Percentiles rank a stretch among this genome's conserved stretches.
phyloP scores from a whole-genome alignment of 2,797 vertebrate genomes.

The Melanogrammus aeglefinus region DNA sequence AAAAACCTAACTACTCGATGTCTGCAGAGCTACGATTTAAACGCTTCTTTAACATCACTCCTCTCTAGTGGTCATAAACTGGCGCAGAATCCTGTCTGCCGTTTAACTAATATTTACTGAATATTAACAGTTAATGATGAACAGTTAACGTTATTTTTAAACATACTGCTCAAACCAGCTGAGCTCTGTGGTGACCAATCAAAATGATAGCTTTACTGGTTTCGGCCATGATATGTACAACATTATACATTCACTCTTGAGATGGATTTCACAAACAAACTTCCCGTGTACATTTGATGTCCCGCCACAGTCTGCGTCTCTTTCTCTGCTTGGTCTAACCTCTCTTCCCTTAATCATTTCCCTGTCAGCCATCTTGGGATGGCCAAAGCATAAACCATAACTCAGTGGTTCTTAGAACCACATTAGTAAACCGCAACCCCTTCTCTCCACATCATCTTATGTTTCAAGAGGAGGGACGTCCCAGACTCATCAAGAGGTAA shows the following conservation, averaged over 20 bases:
- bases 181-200: conserved; percentile 38
- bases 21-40: neutral
- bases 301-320: neutral
- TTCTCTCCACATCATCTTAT: neutral
- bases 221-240: conserved; percentile 25
- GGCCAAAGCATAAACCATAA: conserved; percentile 15
- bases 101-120: neutral
- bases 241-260: conserved; percentile 31
- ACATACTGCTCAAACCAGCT: conserved; percentile 63
- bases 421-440: neutral
- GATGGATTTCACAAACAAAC: conserved; percentile 20
- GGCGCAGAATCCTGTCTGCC: conserved; percentile 47
- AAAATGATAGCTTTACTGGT: conserved; percentile 14
- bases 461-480: neutral
- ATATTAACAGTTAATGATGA: neutral
- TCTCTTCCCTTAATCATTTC: neutral
- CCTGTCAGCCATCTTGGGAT: conserved; percentile 4
- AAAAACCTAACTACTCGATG: neutral
- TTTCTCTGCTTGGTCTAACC: neutral
- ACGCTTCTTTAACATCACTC: neutral
- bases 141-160: conserved; percentile 6
- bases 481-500: neutral
- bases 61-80: neutral
- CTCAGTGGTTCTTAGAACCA: neutral
- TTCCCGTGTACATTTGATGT: conserved; percentile 25